A percentile compares a stretch with the other conserved stretches of the same genome.
These are phyloP conservation scores for Corynorhinus townsendii DNA, from an alignment of 2,113 vertebrate genomes.

Conservation along the genomic window DNA sequence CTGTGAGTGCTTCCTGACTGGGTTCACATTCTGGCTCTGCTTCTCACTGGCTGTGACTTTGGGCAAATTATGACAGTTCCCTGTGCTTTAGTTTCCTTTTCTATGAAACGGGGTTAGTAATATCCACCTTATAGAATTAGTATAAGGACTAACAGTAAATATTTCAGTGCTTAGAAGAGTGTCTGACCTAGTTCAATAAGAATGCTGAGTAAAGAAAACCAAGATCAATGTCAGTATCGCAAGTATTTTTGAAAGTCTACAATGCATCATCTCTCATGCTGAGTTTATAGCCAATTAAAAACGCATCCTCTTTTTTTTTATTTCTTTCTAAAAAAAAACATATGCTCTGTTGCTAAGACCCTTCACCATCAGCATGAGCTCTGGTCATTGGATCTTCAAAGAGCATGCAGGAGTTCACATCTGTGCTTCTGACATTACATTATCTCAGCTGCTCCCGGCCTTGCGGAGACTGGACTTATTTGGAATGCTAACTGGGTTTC, in stretches of 20 bases:
- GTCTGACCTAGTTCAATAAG: rapidly evolving
- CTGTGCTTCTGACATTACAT: not conserved
- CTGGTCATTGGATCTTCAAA: not conserved
- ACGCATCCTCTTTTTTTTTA: not conserved
- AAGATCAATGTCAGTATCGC: not conserved
- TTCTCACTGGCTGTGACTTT: not conserved
- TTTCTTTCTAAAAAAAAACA: not conserved
- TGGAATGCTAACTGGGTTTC: not conserved
- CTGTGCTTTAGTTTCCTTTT: not conserved
- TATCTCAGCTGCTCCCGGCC: not conserved
- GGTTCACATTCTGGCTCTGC: not conserved
- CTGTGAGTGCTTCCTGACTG: not conserved
- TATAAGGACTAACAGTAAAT: not conserved
- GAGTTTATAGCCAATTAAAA: not conserved
- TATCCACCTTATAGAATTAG: not conserved
- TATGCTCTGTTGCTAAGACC: not conserved
- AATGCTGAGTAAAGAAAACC: not conserved
- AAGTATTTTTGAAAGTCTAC: not conserved
- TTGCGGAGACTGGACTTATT: rapidly evolving
- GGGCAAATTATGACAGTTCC: not conserved
- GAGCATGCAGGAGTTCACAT: not conserved
- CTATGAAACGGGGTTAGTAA: not conserved
- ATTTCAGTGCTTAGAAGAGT: not conserved
- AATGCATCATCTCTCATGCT: not conserved
- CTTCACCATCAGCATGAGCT: rapidly evolving